A percentile compares a stretch with the other conserved stretches of the same genome.
Conservation (phyloP, 2,113 vertebrate genomes). For the Cephalopterus ornatus region DNA sequence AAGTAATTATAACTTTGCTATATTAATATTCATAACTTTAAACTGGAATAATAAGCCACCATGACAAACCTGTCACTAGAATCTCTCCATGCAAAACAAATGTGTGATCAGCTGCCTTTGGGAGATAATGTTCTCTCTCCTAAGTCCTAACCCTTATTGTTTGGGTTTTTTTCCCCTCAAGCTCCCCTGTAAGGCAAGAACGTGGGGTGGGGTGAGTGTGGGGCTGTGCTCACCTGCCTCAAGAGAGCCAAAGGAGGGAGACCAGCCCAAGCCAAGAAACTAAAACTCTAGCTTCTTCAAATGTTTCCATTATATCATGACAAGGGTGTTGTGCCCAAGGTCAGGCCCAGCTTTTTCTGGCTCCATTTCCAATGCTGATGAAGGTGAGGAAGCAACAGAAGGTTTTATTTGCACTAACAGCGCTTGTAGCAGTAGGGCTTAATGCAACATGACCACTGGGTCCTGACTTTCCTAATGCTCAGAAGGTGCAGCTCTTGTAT, state of each 20-base stretch:
- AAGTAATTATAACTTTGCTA: constrained; percentile 76
- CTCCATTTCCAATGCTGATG: background rate
- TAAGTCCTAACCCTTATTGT: background rate
- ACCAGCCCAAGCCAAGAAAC: background rate
- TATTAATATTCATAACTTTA: constrained; percentile 81
- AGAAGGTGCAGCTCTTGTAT: background rate
- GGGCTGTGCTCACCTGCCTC: background rate
- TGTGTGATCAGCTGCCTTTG: constrained; percentile 30
- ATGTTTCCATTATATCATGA: background rate
- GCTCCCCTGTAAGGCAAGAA: background rate
- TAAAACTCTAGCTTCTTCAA: background rate
- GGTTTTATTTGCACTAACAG: background rate
- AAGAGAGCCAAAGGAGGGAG: background rate
- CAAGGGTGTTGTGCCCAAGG: background rate
- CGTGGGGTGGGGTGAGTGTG: background rate
- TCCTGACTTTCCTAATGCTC: background rate
- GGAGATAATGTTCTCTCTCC: constrained; percentile 8
- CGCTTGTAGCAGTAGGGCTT: background rate
- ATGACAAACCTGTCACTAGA: constrained; percentile 67
- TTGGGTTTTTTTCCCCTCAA: background rate
- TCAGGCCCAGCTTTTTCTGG: background rate
- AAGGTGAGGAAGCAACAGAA: background rate
- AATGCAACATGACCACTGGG: background rate
- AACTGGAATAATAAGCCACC: constrained; percentile 72
- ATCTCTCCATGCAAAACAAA: constrained; percentile 57